A percentile compares a stretch with the other conserved stretches of the same genome.
phyloP scores from a whole-genome alignment of 35 echinoderm and acorn worm genomes.

The Holothuria glaberrima region DNA sequence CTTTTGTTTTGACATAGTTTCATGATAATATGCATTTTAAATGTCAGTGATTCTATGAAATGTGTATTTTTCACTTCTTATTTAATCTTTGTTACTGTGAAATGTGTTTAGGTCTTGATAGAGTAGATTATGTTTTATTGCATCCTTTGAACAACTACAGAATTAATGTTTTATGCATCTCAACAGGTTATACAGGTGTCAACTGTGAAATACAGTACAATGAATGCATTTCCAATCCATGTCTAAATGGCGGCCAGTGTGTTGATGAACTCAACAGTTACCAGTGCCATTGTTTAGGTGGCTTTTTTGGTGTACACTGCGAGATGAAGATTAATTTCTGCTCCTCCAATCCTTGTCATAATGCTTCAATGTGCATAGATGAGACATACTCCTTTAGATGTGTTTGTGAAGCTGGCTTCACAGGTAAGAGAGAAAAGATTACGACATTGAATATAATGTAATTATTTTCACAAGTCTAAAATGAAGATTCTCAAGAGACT shows the following conservation, averaged over 20 bases:
- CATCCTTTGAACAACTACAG: background rate
- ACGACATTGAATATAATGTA: too few species aligned
- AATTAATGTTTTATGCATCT: background rate
- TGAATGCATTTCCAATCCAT: conserved; percentile 89
- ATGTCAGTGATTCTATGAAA: too few species aligned
- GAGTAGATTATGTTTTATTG: too few species aligned
- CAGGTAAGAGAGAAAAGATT: conserved; percentile 45
- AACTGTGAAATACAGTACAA: conserved; percentile 89
- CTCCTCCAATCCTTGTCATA: conserved; percentile 73
- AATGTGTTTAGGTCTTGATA: too few species aligned
- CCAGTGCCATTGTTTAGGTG: conserved; percentile 72
- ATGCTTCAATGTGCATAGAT: conserved; percentile 75
- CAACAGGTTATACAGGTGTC: conserved; percentile 80
- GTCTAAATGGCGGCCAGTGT: conserved; percentile 79
- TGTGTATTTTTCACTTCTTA: too few species aligned
- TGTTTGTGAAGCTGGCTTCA: conserved; percentile 73
- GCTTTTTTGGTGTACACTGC: conserved; percentile 82
- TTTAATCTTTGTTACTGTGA: too few species aligned
- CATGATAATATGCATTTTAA: too few species aligned
- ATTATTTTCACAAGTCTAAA: too few species aligned
- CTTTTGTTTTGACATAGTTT: too few species aligned
- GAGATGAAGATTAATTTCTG: conserved; percentile 89
- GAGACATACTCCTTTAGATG: conserved; percentile 70
- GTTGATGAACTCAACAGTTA: conserved; percentile 78
- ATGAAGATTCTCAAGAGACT: too few species aligned